These are phyloP conservation scores for Galago senegalensis DNA, from an alignment of 2,797 vertebrate genomes.

Conservation along the genomic window DNA sequence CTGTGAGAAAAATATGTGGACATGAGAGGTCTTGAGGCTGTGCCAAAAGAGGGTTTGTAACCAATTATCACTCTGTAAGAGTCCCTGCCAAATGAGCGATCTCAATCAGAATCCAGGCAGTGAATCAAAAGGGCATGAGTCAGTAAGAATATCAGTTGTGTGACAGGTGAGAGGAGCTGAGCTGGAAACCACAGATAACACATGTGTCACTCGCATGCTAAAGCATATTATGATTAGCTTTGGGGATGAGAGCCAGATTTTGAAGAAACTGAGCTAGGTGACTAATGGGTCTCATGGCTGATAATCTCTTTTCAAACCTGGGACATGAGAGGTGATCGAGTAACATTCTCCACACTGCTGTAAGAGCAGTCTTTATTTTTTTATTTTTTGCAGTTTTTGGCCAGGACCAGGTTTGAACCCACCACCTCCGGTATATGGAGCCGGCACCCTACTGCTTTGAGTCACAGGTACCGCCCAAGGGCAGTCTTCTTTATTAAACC, in stretches of 20 bases:
- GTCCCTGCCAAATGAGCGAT: constrained; percentile 25
- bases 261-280: constrained; percentile 27
- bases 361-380: not conserved
- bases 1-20: not conserved
- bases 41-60: not conserved
- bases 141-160: not conserved
- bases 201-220: not conserved
- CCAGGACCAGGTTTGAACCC: no score
- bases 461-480: no score
- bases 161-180: not conserved
- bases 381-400: no score
- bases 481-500: constrained; percentile 13
- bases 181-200: not conserved
- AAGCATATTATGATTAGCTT: not conserved
- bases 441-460: no score
- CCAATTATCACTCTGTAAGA: constrained; percentile 15
- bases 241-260: constrained; percentile 16
- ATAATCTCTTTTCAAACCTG: constrained; percentile 16
- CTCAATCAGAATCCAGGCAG: not conserved
- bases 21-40: not conserved
- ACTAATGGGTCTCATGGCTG: not conserved
- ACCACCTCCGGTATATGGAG: no score
- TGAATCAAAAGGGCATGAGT: not conserved
- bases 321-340: not conserved
- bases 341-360: not conserved